These are phyloP conservation scores for Hedychridium roseum DNA, from an alignment of 2,888 invertebrate genomes.

Conservation along the genomic window DNA sequence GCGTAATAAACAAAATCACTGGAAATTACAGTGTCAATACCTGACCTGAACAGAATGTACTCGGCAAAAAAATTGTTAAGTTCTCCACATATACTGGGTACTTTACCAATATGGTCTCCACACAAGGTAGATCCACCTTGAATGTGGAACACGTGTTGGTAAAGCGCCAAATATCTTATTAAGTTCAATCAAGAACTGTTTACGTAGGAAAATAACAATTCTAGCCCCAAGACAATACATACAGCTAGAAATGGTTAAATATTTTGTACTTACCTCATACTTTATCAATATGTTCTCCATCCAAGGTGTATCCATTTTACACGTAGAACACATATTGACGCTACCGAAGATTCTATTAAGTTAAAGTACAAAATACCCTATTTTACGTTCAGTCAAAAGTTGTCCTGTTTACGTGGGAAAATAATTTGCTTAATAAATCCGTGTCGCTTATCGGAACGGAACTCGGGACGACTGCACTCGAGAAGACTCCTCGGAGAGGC, in stretches of 20 bases:
- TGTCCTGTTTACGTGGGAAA: not conserved
- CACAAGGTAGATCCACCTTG: not conserved
- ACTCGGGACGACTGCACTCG: constrained; percentile 17
- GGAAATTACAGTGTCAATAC: not conserved
- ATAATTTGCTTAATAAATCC: constrained; percentile 4
- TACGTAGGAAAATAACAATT: too few species aligned
- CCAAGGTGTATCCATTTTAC: not conserved
- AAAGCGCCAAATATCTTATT: too few species aligned
- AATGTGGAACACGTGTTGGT: too few species aligned
- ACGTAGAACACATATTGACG: not conserved
- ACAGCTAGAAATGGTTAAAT: not conserved
- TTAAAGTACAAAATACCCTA: not conserved
- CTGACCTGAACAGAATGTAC: not conserved
- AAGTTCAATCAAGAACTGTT: too few species aligned
- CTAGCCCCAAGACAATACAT: too few species aligned
- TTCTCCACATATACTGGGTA: not conserved
- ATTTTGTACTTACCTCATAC: not conserved
- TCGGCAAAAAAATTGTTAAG: not conserved
- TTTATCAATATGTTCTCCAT: not conserved
- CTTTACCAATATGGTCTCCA: not conserved
- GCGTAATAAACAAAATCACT: not conserved
- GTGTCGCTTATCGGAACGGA: too few species aligned
- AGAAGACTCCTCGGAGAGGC: constrained; percentile 10
- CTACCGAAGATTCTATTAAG: not conserved
- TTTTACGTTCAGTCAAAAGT: not conserved